Conservation (phyloP, 2,888 invertebrate species). For the Aricia artaxerxes region DNA sequence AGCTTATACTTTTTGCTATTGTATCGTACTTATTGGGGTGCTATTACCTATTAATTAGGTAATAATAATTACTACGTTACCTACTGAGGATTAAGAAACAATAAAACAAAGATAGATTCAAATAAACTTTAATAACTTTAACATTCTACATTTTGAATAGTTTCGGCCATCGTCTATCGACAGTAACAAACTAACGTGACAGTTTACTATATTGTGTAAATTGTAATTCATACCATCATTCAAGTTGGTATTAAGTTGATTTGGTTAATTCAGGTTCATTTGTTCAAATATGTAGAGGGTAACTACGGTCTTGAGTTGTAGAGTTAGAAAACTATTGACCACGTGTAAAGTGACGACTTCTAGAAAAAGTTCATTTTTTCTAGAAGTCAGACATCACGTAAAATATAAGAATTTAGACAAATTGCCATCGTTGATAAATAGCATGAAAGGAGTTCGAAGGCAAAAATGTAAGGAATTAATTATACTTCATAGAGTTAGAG, state of each 20-base stretch:
- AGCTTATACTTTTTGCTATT: too few species aligned
- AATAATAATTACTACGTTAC: too few species aligned
- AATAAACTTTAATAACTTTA: constrained; percentile 75
- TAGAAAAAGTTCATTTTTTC: not conserved
- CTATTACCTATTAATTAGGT: too few species aligned
- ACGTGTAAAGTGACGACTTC: not conserved
- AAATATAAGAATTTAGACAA: not conserved
- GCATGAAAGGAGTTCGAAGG: not conserved
- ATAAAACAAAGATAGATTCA: constrained; percentile 58
- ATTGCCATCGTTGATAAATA: not conserved
- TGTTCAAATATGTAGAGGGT: not conserved
- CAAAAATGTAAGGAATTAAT: not conserved
- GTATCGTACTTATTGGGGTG: too few species aligned
- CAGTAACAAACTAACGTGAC: constrained; percentile 11
- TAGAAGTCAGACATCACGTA: not conserved
- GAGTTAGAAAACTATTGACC: not conserved
- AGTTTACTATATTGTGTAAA: not conserved
- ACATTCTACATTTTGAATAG: constrained; percentile 65
- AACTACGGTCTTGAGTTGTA: not conserved
- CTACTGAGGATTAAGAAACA: constrained; percentile 33
- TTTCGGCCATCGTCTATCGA: constrained; percentile 47
- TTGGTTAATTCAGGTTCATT: not conserved
- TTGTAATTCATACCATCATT: not conserved
- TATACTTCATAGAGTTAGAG: not conserved
- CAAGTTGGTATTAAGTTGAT: not conserved